Evolutionary conservation across 2,113 vertebrate species (phyloP).

Genomic region (Pimephales promelas): DNA sequence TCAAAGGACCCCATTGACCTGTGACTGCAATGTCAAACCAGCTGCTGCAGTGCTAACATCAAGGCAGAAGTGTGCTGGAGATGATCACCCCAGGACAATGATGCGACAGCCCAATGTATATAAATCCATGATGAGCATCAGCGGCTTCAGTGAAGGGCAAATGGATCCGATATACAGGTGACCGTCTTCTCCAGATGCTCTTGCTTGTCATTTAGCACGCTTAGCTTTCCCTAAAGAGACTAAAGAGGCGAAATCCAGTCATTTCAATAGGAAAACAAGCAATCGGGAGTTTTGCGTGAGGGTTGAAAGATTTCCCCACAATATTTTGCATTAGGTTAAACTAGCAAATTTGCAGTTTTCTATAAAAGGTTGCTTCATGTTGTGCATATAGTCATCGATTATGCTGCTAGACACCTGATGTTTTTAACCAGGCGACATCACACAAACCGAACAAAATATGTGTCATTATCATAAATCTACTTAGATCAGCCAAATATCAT

Average conservation of each 20-base stretch:
- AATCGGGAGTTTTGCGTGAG: too few relatives aligned
- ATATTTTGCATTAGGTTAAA: too few relatives aligned
- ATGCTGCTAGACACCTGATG: neutral
- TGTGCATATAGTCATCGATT: neutral
- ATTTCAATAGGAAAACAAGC: too few relatives aligned
- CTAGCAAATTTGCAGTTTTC: neutral
- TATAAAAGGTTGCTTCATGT: neutral
- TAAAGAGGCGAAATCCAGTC: neutral
- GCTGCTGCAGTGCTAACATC: constrained; percentile 44
- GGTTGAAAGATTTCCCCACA: too few relatives aligned
- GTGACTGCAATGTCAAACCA: constrained; percentile 41
- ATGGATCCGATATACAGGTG: constrained; percentile 17
- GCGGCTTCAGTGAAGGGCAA: constrained; percentile 30
- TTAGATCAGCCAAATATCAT: neutral
- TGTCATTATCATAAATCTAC: constrained; percentile 12
- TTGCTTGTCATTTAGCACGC: constrained; percentile 32
- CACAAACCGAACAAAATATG: neutral
- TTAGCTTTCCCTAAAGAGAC: neutral
- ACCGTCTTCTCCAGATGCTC: constrained; percentile 54
- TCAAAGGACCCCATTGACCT: constrained; percentile 51
- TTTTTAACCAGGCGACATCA: neutral
- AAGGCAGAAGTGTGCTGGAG: neutral
- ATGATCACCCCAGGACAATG: constrained; percentile 15
- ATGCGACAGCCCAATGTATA: neutral
- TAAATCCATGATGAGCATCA: neutral